Percentiles rank a stretch among this genome's conserved stretches.
phyloP scores from a whole-genome alignment of 2,888 invertebrate species.

The Caenorhabditis sp. region DNA sequence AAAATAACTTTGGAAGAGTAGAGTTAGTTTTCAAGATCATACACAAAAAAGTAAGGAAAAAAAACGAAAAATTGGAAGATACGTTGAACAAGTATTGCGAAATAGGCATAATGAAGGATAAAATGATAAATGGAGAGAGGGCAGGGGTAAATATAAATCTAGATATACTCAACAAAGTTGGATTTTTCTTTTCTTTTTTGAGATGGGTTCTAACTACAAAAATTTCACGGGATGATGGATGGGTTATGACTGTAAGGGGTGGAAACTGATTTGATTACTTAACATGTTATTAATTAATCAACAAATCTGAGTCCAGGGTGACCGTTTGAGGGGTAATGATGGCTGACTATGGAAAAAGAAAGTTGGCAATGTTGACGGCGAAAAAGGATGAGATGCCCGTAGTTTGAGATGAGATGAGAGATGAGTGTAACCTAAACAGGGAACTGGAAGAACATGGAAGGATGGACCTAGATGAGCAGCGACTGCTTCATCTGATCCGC shows the following conservation, averaged over 20 bases:
- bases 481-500: slow-evolving; percentile 59
- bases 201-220: background rate
- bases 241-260: slow-evolving; percentile 20
- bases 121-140: background rate
- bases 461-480: slow-evolving; percentile 32
- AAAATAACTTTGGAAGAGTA: background rate
- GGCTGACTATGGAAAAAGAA: background rate
- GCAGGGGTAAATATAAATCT: slow-evolving; percentile 19
- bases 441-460: background rate
- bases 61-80: background rate
- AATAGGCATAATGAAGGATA: background rate
- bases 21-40: background rate
- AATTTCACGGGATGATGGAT: background rate
- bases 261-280: slow-evolving; percentile 19
- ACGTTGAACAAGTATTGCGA: background rate
- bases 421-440: slow-evolving; percentile 40
- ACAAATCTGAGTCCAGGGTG: slow-evolving; percentile 23
- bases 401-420: slow-evolving; percentile 19
- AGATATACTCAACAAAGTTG: slow-evolving; percentile 27
- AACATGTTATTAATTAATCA: slow-evolving; percentile 21
- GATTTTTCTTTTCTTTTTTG: background rate
- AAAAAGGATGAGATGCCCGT: slow-evolving; percentile 22
- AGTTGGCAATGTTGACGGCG: slow-evolving; percentile 5
- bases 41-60: slow-evolving; percentile 9
- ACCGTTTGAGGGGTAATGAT: slow-evolving; percentile 24